Conservation (phyloP, 2,888 invertebrate genomes). For the Seladonia tumulorum region DNA sequence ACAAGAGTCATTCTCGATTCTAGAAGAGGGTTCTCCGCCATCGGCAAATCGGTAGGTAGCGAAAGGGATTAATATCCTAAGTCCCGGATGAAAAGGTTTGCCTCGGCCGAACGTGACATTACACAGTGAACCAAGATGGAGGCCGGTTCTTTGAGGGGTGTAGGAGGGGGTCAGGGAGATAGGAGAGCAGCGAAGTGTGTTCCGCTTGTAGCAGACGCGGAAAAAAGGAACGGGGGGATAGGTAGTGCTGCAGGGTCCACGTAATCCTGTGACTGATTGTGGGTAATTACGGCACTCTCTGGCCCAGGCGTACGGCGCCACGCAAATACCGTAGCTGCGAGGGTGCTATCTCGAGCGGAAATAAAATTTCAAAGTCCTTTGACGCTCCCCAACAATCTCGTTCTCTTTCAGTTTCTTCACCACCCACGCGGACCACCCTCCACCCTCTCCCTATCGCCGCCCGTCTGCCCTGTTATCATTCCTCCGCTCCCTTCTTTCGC, state of each 20-base stretch:
- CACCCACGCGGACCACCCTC: constrained; percentile 1
- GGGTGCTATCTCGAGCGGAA: constrained; percentile 67
- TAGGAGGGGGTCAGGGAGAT: neutral
- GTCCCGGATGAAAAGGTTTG: neutral
- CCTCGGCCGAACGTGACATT: neutral
- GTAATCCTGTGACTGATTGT: constrained; percentile 72
- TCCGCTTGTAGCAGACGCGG: constrained; percentile 54
- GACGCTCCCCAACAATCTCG: constrained; percentile 57
- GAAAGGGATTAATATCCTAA: neutral
- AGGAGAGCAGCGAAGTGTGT: constrained; percentile 34
- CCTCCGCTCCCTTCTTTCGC: constrained; percentile 10
- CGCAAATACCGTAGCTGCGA: constrained; percentile 61
- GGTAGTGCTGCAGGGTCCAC: constrained; percentile 56
- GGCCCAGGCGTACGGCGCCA: constrained; percentile 53
- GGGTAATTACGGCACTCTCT: constrained; percentile 69
- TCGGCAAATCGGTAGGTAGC: neutral
- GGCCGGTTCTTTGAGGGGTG: constrained; percentile 2
- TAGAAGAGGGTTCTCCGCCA: neutral
- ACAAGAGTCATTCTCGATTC: neutral
- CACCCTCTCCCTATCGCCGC: neutral
- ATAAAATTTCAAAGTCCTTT: constrained; percentile 68
- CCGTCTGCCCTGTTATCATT: constrained; percentile 60
- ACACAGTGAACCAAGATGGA: neutral
- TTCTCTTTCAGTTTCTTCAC: constrained; percentile 54
- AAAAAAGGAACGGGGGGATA: constrained; percentile 39